Conservation (phyloP, 1,140 invertebrate genomes). For the Bombyx mori region DNA sequence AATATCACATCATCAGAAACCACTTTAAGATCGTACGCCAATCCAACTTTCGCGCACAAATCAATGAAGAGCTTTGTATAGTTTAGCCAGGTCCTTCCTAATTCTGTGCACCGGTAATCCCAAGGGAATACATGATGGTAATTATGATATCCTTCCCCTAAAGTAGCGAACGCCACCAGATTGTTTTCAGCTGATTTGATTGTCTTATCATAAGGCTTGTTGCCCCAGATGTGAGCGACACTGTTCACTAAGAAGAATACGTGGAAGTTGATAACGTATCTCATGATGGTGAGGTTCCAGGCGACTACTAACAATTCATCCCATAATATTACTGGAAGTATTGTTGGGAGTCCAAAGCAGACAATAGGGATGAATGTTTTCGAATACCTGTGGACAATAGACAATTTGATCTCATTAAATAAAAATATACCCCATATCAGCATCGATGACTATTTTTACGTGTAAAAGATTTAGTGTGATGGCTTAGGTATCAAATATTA, state of each 20-base stretch:
- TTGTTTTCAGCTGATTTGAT: constrained; percentile 13
- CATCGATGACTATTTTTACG: no score
- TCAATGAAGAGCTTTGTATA: constrained; percentile 14
- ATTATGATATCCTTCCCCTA: constrained; percentile 86
- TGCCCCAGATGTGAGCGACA: constrained; percentile 75
- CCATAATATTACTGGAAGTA: constrained; percentile 86
- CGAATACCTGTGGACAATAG: constrained; percentile 11
- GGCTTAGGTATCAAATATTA: no score
- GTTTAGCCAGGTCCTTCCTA: constrained; percentile 10
- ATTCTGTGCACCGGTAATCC: constrained; percentile 12
- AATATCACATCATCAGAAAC: constrained; percentile 4
- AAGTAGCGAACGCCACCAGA: constrained; percentile 48
- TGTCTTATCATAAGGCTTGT: constrained; percentile 77
- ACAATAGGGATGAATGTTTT: constrained; percentile 12
- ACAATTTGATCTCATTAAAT: no score
- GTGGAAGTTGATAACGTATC: constrained; percentile 77
- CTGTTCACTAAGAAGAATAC: constrained; percentile 84
- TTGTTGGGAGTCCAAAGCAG: constrained; percentile 74
- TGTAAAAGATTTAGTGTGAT: no score
- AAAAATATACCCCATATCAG: no score
- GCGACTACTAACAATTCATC: constrained; percentile 75
- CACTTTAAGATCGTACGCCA: constrained; percentile 15
- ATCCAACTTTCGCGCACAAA: constrained; percentile 9
- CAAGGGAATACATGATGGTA: constrained; percentile 15
- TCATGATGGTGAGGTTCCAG: constrained; percentile 75